Evolutionary conservation across 37 sponge, comb jelly and placozoan genomes (phyloP), one percentile per base, ranked within the genome.

Genomic region (Aplysina aerophoba): DNA sequence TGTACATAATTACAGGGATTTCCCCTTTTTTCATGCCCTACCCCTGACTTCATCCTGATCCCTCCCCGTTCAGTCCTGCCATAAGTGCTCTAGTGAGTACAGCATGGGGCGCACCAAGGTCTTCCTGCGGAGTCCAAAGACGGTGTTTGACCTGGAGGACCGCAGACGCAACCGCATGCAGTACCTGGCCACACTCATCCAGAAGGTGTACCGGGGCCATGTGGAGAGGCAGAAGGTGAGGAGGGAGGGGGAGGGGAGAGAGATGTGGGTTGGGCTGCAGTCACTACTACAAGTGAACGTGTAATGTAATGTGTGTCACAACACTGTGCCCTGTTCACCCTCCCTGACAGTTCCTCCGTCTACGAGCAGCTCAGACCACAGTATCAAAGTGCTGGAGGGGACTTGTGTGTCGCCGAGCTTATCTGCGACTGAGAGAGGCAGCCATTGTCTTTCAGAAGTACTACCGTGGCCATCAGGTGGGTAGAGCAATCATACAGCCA

Each of bases 71-170:
- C 28, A 94, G 96, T 80, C 85, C 0, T 86, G 82, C 24, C n/a
- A 59, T 55, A 88, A 75, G 59, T 15, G 15, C 12, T 58, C 53
- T 40, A 81, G 30, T 28, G 94, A 96, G 24, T 91, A 73, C 81
- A 15, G 93, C 13, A 34, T 69, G 28, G 96, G 96, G 0, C 84
- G 94, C 0, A 86, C 96, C 15, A 96, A 96, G 83, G 38, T 96
- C 64, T 96, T 96, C 85, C 93, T 96, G 44, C 58, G 91, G 21
- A 85, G 84, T 38, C 92, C 96, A 8, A 82, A 35, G 22, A 96
- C 92, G 28, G 79, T 96, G 80, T 93, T 96, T 83, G 89, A 88
- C 19, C 27, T 96, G 65, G 96, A 96, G 67, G 92, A 90, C n/a
- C 44, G 34, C 37, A 82, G 96, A 55, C 88, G 89, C 55, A 34